Percentiles rank a stretch among this genome's conserved stretches.
These are phyloP conservation scores for Agrotis exclamationis DNA, from an alignment of 2,888 invertebrate genomes.

Conservation along the genomic window DNA sequence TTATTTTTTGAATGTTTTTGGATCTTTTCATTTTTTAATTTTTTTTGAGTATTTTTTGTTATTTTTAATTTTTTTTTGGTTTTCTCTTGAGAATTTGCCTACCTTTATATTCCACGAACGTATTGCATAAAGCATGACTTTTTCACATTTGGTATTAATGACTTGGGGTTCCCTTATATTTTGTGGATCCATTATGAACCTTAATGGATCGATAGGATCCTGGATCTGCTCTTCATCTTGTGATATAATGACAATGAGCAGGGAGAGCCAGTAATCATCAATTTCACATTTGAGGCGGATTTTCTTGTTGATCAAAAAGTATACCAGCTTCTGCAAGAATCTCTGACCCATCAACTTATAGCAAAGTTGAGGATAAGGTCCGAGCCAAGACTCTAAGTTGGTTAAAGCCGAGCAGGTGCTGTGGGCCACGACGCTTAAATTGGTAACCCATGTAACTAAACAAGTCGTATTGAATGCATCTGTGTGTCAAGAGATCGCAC, in stretches of 20 bases:
- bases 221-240: not conserved
- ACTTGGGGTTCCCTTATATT: not conserved
- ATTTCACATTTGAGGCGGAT: not conserved
- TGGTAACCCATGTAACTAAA: not conserved
- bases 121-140: constrained; percentile 8
- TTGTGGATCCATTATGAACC: not conserved
- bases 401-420: not conserved
- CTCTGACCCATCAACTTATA: not conserved
- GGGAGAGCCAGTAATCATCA: constrained; percentile 2
- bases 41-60: not conserved
- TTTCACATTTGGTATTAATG: not conserved
- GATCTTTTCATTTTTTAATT: not conserved
- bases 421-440: not conserved
- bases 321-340: not conserved
- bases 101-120: constrained; percentile 1
- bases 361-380: not conserved
- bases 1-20: not conserved
- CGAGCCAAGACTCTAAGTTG: not conserved
- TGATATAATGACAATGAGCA: not conserved
- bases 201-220: too few species aligned
- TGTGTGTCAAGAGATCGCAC: not conserved
- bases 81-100: not conserved
- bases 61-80: not conserved
- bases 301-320: not conserved
- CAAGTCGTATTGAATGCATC: not conserved